phyloP scores from a whole-genome alignment of 2,797 vertebrate species.

The Epinephelus awoara region DNA sequence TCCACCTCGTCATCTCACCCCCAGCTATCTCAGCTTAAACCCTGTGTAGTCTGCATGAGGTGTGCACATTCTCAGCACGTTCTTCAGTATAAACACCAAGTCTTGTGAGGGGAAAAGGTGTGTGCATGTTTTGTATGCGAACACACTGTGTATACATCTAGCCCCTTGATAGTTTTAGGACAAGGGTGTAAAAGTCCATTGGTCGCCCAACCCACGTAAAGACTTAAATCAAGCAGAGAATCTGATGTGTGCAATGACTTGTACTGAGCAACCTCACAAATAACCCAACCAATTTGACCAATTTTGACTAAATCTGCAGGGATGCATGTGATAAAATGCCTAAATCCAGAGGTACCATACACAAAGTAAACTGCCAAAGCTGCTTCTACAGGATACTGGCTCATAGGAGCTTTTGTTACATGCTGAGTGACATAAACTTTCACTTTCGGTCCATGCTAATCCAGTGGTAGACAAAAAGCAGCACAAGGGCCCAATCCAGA shows the following conservation, averaged over 20 bases:
- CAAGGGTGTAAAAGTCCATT: not conserved
- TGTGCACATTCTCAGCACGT: too few species aligned
- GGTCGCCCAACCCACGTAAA: not conserved
- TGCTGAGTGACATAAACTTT: not conserved
- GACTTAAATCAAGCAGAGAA: not conserved
- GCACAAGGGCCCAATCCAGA: too few species aligned
- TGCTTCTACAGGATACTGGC: not conserved
- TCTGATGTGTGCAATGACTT: not conserved
- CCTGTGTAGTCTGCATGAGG: too few species aligned
- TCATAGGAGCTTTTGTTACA: not conserved
- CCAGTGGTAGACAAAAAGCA: not conserved
- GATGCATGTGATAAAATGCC: not conserved
- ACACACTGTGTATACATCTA: too few species aligned
- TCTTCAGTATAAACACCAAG: too few species aligned
- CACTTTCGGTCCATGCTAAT: not conserved
- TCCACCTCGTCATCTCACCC: too few species aligned
- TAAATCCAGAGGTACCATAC: not conserved
- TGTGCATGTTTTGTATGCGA: too few species aligned
- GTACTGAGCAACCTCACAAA: not conserved
- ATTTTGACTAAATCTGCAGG: conserved; percentile 1
- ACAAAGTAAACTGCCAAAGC: not conserved
- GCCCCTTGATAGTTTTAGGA: not conserved
- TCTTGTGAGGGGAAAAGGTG: too few species aligned
- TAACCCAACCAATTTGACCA: not conserved
- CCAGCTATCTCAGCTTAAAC: too few species aligned